Conservation (phyloP, 2,888 invertebrate genomes). For the Dromius quadrimaculatus region DNA sequence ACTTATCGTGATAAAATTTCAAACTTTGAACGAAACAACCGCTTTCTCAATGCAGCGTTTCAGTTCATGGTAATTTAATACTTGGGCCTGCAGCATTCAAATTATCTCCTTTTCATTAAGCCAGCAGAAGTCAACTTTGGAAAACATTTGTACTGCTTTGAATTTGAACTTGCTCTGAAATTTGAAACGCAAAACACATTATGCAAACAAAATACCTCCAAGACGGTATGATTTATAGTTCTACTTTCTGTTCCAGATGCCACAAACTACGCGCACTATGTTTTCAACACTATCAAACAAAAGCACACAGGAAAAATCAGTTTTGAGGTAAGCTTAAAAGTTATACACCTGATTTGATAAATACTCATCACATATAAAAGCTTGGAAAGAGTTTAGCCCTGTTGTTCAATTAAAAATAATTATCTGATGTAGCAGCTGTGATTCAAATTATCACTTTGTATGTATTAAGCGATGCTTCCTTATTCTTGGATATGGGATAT, state of each 20-base stretch:
- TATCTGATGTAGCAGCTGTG: too few species aligned
- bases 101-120: slow-evolving; percentile 20
- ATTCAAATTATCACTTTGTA: too few species aligned
- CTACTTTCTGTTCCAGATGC: slow-evolving; percentile 76
- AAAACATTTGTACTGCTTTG: slow-evolving; percentile 26
- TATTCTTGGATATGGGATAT: too few species aligned
- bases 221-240: slow-evolving; percentile 37
- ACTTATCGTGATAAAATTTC: background rate
- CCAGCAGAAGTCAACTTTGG: background rate
- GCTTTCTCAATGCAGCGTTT: slow-evolving; percentile 14
- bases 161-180: slow-evolving; percentile 25
- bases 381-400: too few species aligned
- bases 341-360: too few species aligned
- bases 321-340: slow-evolving; percentile 93
- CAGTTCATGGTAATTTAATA: slow-evolving; percentile 41
- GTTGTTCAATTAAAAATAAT: too few species aligned
- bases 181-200: background rate
- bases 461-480: too few species aligned
- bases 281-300: slow-evolving; percentile 92
- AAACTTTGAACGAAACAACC: slow-evolving; percentile 16
- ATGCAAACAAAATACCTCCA: slow-evolving; percentile 16
- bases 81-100: slow-evolving; percentile 16
- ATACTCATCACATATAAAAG: too few species aligned
- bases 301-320: slow-evolving; percentile 86
- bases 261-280: slow-evolving; percentile 89